A percentile compares a stretch with the other conserved stretches of the same genome.
These are phyloP conservation scores for Dysdera silvatica DNA, from an alignment of 1,140 invertebrate species.

Conservation along the genomic window DNA sequence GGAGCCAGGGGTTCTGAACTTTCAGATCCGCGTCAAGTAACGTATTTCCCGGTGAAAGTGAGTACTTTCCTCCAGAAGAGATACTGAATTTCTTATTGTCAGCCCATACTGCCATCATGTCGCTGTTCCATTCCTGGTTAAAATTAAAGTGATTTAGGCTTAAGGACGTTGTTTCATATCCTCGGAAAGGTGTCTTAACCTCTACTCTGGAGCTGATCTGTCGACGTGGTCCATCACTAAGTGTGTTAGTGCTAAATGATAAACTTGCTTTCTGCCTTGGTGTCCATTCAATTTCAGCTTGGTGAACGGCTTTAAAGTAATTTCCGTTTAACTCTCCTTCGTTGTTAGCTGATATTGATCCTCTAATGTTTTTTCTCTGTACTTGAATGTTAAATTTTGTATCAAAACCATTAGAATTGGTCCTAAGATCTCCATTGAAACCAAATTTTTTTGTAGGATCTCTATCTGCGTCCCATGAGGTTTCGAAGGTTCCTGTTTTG, in stretches of 20 bases:
- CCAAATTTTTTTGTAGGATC: constrained; percentile 15
- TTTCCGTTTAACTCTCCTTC: constrained; percentile 12
- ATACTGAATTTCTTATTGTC: neutral
- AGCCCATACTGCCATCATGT: constrained; percentile 1
- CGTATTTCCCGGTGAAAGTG: neutral
- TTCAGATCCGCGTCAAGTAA: neutral
- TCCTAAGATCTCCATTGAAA: constrained; percentile 7
- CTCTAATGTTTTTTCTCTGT: constrained; percentile 2
- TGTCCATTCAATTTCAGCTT: constrained; percentile 14
- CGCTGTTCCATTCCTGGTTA: constrained; percentile 23
- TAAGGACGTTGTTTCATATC: constrained; percentile 30
- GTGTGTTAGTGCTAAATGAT: neutral
- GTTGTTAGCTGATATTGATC: neutral
- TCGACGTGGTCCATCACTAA: neutral
- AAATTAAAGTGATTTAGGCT: constrained; percentile 9
- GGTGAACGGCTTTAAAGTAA: constrained; percentile 11
- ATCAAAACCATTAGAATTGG: constrained; percentile 10
- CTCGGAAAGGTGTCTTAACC: constrained; percentile 35
- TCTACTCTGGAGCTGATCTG: constrained; percentile 18
- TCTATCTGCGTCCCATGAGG: constrained; percentile 25
- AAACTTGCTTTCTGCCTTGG: neutral
- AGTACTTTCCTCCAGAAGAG: constrained; percentile 8
- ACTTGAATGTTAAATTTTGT: constrained; percentile 9
- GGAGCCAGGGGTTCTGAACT: neutral
- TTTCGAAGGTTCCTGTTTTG: constrained; percentile 18